A percentile compares a stretch with the other conserved stretches of the same genome.
Conservation (phyloP, 23 tunicate genomes). For the Ciona savignyi region DNA sequence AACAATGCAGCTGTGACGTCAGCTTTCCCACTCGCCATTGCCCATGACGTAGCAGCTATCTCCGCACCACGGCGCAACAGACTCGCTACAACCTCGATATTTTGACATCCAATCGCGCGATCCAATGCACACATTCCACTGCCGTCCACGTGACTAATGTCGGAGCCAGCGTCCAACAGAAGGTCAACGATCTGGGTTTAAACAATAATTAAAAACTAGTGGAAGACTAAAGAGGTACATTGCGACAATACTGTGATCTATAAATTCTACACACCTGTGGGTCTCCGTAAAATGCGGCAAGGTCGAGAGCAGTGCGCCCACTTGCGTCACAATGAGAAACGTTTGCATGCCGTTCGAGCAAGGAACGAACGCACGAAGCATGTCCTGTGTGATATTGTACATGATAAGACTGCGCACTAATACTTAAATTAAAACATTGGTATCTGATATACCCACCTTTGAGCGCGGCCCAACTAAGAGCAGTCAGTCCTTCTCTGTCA, state of each 20-base stretch:
- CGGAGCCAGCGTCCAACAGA: constrained; percentile 65
- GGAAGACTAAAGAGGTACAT: neutral
- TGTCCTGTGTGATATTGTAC: too few relatives aligned
- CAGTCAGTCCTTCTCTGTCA: constrained; percentile 93
- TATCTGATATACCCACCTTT: constrained; percentile 36
- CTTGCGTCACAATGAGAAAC: constrained; percentile 36
- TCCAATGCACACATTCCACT: constrained; percentile 81
- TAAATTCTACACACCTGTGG: constrained; percentile 33
- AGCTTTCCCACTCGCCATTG: constrained; percentile 51
- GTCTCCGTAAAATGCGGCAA: constrained; percentile 76
- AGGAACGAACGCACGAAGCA: constrained; percentile 51
- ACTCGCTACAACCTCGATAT: constrained; percentile 33
- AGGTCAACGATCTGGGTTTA: constrained; percentile 44
- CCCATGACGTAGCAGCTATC: constrained; percentile 61
- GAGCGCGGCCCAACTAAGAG: constrained; percentile 82
- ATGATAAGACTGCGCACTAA: neutral
- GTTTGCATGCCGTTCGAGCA: constrained; percentile 45
- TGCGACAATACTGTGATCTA: neutral
- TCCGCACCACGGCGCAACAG: constrained; percentile 42
- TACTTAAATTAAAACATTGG: neutral
- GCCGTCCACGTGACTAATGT: constrained; percentile 44
- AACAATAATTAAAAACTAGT: neutral
- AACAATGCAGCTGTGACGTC: constrained; percentile 41
- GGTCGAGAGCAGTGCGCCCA: constrained; percentile 69
- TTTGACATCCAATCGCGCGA: constrained; percentile 66